phyloP scores from a whole-genome alignment of 2,113 vertebrate genomes.

The Percina caprodes region DNA sequence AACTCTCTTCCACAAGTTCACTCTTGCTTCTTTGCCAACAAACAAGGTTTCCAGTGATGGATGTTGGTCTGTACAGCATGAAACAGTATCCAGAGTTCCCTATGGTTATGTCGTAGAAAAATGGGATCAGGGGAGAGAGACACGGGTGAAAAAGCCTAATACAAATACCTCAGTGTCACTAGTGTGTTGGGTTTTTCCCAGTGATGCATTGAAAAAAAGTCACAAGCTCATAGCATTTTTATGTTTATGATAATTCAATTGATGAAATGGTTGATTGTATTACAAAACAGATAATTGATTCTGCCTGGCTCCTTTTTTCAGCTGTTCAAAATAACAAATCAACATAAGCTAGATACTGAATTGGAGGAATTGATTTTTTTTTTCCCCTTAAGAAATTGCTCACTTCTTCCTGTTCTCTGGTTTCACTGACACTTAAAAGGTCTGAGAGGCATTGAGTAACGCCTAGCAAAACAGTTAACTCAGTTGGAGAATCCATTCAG shows the following conservation, averaged over 20 bases:
- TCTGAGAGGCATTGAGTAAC: constrained; percentile 2
- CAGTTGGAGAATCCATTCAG: not conserved
- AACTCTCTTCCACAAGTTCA: constrained; percentile 45
- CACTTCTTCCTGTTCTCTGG: constrained; percentile 38
- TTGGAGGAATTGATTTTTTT: constrained; percentile 35
- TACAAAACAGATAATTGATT: not conserved
- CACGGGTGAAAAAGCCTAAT: not conserved
- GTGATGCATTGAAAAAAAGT: not conserved
- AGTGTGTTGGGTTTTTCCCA: not conserved
- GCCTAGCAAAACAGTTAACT: not conserved
- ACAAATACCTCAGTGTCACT: not conserved
- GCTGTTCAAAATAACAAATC: not conserved
- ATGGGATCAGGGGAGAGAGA: not conserved
- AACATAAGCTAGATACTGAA: constrained; percentile 21
- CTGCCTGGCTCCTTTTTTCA: not conserved
- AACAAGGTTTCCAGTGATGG: constrained; percentile 46
- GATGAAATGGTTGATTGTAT: not conserved
- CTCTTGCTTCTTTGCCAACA: constrained; percentile 32
- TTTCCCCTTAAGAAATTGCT: constrained; percentile 4
- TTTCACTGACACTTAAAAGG: constrained; percentile 30
- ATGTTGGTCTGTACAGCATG: constrained; percentile 45
- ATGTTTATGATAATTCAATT: not conserved
- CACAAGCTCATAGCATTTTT: not conserved
- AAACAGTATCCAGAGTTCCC: constrained; percentile 21
- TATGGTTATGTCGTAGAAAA: constrained; percentile 26